Conservation (phyloP, 2,113 vertebrate species). For the Seriola dumerili region DNA sequence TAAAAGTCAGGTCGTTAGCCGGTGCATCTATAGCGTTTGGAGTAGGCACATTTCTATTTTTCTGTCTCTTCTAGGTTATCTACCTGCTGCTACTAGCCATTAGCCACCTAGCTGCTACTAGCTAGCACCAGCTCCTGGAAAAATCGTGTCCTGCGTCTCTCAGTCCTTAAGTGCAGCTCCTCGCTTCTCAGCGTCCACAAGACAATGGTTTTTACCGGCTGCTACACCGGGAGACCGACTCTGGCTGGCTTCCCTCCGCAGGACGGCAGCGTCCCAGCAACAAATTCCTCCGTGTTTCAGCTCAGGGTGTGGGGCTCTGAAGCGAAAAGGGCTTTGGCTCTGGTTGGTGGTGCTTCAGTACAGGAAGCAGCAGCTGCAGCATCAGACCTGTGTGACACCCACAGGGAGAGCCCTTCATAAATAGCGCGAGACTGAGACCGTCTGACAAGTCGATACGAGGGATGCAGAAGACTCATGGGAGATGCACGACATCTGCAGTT, state of each 20-base stretch:
- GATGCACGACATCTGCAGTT: background rate
- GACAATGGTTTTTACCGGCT: slow-evolving; percentile 21
- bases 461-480: background rate
- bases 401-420: slow-evolving; percentile 59
- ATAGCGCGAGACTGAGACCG: slow-evolving; percentile 60
- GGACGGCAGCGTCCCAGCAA: background rate
- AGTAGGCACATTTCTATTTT: slow-evolving; percentile 32
- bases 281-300: slow-evolving; percentile 19
- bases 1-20: slow-evolving; percentile 1
- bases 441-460: slow-evolving; percentile 16
- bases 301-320: slow-evolving; percentile 36
- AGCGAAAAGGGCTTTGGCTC: slow-evolving; percentile 25
- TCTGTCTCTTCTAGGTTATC: slow-evolving; percentile 21
- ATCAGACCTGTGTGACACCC: slow-evolving; percentile 68
- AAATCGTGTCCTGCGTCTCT: slow-evolving; percentile 57
- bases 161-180: slow-evolving; percentile 15
- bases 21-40: slow-evolving; percentile 1
- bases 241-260: slow-evolving; percentile 14
- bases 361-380: slow-evolving; percentile 80
- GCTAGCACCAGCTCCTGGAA: slow-evolving; percentile 62
- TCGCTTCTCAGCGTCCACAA: slow-evolving; percentile 25
- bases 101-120: slow-evolving; percentile 73
- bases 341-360: slow-evolving; percentile 58
- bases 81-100: slow-evolving; percentile 69
- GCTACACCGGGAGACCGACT: slow-evolving; percentile 31